Percentiles rank a stretch among this genome's conserved stretches.
Conservation (phyloP, 2,113 vertebrate genomes). For the Pachycephala philippinensis region DNA sequence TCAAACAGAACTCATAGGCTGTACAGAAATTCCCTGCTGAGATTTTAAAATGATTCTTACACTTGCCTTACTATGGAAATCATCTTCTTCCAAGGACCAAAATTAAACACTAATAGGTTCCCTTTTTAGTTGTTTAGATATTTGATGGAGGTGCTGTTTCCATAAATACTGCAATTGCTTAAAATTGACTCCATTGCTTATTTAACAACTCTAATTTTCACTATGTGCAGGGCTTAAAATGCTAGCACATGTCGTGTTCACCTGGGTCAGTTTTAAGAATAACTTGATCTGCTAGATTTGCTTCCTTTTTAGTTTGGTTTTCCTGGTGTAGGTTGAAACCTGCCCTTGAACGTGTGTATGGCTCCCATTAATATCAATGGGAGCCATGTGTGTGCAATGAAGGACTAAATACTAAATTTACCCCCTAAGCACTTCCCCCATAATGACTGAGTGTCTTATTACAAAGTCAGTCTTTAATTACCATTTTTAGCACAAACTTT, state of each 20-base stretch:
- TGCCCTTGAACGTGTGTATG: conserved; percentile 1
- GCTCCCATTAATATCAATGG: conserved; percentile 19
- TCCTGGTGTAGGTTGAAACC: not conserved
- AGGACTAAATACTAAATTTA: not conserved
- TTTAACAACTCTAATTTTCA: conserved; percentile 55
- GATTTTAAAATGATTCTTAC: conserved; percentile 33
- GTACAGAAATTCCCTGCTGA: conserved; percentile 37
- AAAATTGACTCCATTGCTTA: conserved; percentile 45
- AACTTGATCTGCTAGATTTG: not conserved
- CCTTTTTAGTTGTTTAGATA: conserved; percentile 40
- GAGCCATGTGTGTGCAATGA: conserved; percentile 6
- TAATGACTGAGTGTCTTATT: not conserved
- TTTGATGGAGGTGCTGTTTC: conserved; percentile 30
- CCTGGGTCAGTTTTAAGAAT: conserved; percentile 23
- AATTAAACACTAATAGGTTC: conserved; percentile 43
- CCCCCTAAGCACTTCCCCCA: not conserved
- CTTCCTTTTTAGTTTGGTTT: conserved; percentile 3
- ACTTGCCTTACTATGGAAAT: conserved; percentile 30
- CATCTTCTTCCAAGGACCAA: conserved; percentile 8
- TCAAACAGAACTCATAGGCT: not conserved
- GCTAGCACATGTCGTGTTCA: not conserved
- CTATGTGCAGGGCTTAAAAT: conserved; percentile 18
- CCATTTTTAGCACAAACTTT: not conserved
- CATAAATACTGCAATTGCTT: conserved; percentile 43
- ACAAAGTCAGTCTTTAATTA: conserved; percentile 30